Evolutionary conservation across 2,888 invertebrate genomes (phyloP).

Genomic region (Lasioglossum villosulum): DNA sequence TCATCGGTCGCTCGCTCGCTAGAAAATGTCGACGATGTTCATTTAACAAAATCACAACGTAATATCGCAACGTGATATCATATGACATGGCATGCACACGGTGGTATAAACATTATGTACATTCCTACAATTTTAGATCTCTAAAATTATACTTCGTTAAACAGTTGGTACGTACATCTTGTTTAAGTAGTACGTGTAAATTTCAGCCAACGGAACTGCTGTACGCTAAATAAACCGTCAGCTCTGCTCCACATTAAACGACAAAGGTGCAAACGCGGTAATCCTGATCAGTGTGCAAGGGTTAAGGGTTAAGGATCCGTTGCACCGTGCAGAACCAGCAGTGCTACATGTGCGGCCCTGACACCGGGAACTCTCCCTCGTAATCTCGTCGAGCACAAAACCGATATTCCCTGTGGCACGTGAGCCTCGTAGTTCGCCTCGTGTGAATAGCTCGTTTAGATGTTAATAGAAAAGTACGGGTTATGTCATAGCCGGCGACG

Average conservation of each 20-base stretch:
- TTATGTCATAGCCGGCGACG: conserved; percentile 62
- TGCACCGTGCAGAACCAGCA: background rate
- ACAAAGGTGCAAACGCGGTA: background rate
- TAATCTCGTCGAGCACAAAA: conserved; percentile 34
- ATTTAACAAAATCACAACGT: too few relatives aligned
- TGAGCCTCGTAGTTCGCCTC: conserved; percentile 38
- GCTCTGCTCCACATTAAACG: background rate
- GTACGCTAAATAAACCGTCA: background rate
- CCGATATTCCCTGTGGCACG: conserved; percentile 44
- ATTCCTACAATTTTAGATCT: too few relatives aligned
- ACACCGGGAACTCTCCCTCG: conserved; percentile 48
- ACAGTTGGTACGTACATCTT: background rate
- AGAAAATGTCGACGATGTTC: too few relatives aligned
- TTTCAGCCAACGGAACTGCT: background rate
- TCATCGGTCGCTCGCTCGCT: too few relatives aligned
- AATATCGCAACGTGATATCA: too few relatives aligned
- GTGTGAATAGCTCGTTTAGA: conserved; percentile 67
- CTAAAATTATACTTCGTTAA: background rate
- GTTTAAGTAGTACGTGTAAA: too few relatives aligned
- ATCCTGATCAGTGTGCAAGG: background rate
- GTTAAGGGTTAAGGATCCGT: background rate
- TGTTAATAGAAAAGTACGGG: conserved; percentile 57
- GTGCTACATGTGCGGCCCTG: conserved; percentile 26
- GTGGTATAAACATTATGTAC: too few relatives aligned
- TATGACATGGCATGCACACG: too few relatives aligned